These are phyloP conservation scores for Chloroclysta siterata DNA, from an alignment of 2,888 invertebrate species.

Conservation along the genomic window DNA sequence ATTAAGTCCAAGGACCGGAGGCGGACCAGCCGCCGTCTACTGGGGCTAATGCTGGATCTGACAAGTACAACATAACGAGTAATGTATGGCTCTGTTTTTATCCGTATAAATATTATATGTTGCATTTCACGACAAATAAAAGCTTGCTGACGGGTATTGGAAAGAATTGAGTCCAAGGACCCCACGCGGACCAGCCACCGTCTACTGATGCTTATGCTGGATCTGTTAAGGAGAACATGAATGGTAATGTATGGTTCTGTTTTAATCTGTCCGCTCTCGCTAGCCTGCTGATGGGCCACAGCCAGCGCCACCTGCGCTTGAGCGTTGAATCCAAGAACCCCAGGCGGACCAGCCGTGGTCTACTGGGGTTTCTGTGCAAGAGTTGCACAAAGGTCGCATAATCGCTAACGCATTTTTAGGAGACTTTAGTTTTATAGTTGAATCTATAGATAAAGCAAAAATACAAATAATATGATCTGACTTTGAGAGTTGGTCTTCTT, in stretches of 20 bases:
- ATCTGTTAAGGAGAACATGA: constrained; percentile 53
- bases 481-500: too few relatives aligned
- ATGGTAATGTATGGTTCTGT: not conserved
- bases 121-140: constrained; percentile 87
- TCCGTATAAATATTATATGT: constrained; percentile 36
- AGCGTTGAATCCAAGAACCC: constrained; percentile 92
- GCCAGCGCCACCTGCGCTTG: constrained; percentile 84
- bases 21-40: constrained; percentile 92
- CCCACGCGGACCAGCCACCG: constrained; percentile 93
- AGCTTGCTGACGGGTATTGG: constrained; percentile 87
- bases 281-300: constrained; percentile 86
- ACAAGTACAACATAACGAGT: not conserved
- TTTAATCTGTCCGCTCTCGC: constrained; percentile 86
- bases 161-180: constrained; percentile 89
- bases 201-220: constrained; percentile 87
- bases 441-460: too few relatives aligned
- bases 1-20: constrained; percentile 91
- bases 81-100: too few relatives aligned
- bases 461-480: too few relatives aligned
- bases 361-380: too few relatives aligned
- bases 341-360: constrained; percentile 93
- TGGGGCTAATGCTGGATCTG: constrained; percentile 85
- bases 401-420: too few relatives aligned
- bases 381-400: too few relatives aligned
- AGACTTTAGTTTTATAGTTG: too few relatives aligned